Percentiles rank a stretch among this genome's conserved stretches.
Evolutionary conservation across 2,797 vertebrate species (phyloP).

Genomic region (Periophthalmus magnuspinnatus): DNA sequence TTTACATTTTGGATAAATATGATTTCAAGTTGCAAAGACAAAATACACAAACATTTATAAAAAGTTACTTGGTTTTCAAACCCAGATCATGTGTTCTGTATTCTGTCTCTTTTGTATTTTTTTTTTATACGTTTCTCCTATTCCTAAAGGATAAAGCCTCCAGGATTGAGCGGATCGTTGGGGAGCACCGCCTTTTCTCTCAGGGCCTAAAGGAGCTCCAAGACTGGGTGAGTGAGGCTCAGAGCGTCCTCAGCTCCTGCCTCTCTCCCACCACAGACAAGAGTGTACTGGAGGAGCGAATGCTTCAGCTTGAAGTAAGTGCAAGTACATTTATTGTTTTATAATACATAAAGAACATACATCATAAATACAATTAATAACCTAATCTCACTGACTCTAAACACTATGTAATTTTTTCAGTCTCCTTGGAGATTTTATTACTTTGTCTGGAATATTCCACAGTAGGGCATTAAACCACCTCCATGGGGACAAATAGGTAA

Average conservation of each 20-base stretch:
- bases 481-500: no score
- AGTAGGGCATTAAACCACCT: no score
- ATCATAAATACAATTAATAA: background rate
- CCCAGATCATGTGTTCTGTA: background rate
- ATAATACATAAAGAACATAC: background rate
- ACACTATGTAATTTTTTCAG: no score
- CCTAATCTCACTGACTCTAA: no score
- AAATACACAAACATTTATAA: background rate
- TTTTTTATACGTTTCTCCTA: conserved; percentile 19
- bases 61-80: background rate
- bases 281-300: conserved; percentile 87
- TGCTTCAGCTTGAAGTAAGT: conserved; percentile 92
- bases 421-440: no score
- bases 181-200: conserved; percentile 92
- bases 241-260: conserved; percentile 87
- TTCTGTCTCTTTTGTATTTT: conserved; percentile 23
- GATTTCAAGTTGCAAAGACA: background rate
- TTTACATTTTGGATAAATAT: background rate
- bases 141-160: conserved; percentile 88
- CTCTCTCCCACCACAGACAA: conserved; percentile 88
- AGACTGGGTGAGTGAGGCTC: conserved; percentile 89
- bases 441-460: no score
- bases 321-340: background rate
- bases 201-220: conserved; percentile 90
- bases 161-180: conserved; percentile 88